Evolutionary conservation across 2,888 invertebrate genomes (phyloP).

Genomic region (Eristalinus aeneus): DNA sequence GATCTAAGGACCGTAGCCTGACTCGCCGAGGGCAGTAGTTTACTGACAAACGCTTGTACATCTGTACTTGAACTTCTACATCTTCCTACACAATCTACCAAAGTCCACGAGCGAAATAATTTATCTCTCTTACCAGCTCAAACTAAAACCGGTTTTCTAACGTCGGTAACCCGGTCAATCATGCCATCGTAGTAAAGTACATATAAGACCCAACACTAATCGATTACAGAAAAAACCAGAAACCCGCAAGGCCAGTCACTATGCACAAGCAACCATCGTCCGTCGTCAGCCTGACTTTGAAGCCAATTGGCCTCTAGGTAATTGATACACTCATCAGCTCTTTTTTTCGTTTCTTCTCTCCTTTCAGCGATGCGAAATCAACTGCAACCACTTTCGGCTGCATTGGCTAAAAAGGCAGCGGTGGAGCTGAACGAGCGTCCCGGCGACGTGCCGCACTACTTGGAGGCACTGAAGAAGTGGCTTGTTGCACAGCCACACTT

Average conservation of each 20-base stretch:
- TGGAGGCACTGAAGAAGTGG: conserved; percentile 81
- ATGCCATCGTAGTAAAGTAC: background rate
- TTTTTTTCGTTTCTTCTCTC: background rate
- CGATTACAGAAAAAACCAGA: background rate
- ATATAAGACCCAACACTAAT: background rate
- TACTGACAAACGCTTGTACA: too few species aligned
- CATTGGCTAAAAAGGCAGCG: conserved; percentile 79
- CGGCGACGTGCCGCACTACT: conserved; percentile 77
- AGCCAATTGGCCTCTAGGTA: conserved; percentile 72
- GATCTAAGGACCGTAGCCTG: too few species aligned
- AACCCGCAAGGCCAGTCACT: background rate
- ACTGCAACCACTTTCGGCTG: conserved; percentile 76
- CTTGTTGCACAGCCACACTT: conserved; percentile 81
- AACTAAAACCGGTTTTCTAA: background rate
- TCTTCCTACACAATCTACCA: too few species aligned
- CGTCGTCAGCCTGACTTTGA: conserved; percentile 15
- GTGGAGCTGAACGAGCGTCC: conserved; percentile 81
- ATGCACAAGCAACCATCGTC: background rate
- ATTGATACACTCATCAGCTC: conserved; percentile 10
- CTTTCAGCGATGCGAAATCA: conserved; percentile 76
- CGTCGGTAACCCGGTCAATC: background rate
- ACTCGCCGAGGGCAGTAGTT: too few species aligned
- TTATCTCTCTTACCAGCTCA: too few species aligned
- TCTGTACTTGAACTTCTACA: too few species aligned
- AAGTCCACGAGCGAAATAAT: too few species aligned